phyloP scores from a whole-genome alignment of 2,888 invertebrate genomes.

The Hoplodrina blanda region DNA sequence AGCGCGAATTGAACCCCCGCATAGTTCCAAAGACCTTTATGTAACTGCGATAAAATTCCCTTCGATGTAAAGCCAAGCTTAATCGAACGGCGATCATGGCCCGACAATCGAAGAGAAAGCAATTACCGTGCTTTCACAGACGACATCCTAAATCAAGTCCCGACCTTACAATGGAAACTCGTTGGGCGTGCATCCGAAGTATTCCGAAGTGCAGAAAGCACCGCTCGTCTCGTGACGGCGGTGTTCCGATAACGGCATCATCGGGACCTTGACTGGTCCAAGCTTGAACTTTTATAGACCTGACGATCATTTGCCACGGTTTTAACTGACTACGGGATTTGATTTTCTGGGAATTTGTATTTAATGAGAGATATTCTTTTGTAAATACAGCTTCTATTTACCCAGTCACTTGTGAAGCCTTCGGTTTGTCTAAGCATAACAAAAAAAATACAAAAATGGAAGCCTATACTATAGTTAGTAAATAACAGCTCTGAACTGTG shows the following conservation, averaged over 20 bases:
- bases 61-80: constrained; percentile 42
- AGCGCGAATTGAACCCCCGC: constrained; percentile 1
- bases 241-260: constrained; percentile 87
- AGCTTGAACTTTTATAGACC: constrained; percentile 79
- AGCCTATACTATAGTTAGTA: background rate
- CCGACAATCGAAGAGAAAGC: constrained; percentile 63
- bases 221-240: constrained; percentile 83
- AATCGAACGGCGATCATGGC: constrained; percentile 51
- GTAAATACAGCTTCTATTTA: background rate
- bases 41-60: constrained; percentile 36
- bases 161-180: constrained; percentile 71
- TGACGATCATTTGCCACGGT: constrained; percentile 69
- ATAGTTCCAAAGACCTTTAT: constrained; percentile 32
- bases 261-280: constrained; percentile 82
- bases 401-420: background rate
- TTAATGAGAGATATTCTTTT: constrained; percentile 33
- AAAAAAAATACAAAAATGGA: too few species aligned
- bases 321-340: constrained; percentile 47
- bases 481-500: too few species aligned
- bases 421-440: background rate
- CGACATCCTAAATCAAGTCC: constrained; percentile 61
- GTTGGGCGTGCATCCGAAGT: constrained; percentile 62
- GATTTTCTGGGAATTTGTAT: constrained; percentile 36
- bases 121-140: constrained; percentile 61
- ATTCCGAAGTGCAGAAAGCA: constrained; percentile 67